Evolutionary conservation across 2,888 invertebrate species (phyloP).

Genomic region (Trypoxylon attenuatum): DNA sequence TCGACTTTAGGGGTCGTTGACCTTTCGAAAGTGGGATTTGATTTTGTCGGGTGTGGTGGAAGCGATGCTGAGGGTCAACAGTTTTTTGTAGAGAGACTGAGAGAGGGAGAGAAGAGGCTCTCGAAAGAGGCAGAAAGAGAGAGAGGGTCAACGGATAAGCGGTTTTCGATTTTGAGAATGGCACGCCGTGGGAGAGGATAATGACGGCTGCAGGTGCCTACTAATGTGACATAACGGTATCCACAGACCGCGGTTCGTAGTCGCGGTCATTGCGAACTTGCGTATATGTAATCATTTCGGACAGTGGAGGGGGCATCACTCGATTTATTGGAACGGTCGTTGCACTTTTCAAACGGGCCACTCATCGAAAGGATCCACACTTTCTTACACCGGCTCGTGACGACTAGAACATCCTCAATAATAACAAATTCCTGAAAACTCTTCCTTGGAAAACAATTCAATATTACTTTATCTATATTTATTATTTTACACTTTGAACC

Average conservation of each 20-base stretch:
- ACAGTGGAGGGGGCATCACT: slow-evolving; percentile 30
- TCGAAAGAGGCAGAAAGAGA: not conserved
- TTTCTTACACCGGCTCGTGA: slow-evolving; percentile 28
- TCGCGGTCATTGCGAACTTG: slow-evolving; percentile 63
- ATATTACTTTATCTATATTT: too few relatives aligned
- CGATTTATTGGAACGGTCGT: slow-evolving; percentile 74
- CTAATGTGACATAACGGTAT: slow-evolving; percentile 74
- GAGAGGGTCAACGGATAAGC: slow-evolving; percentile 8
- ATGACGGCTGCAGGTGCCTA: slow-evolving; percentile 69
- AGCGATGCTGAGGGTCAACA: too few relatives aligned
- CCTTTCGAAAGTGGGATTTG: too few relatives aligned
- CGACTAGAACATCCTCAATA: too few relatives aligned
- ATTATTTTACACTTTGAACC: too few relatives aligned
- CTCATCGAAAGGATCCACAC: slow-evolving; percentile 54
- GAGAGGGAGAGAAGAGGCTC: too few relatives aligned
- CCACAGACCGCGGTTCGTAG: slow-evolving; percentile 62
- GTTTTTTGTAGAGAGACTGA: too few relatives aligned
- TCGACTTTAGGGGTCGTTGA: too few relatives aligned
- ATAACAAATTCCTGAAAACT: too few relatives aligned
- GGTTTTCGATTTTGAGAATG: slow-evolving; percentile 56
- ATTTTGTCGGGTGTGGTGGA: too few relatives aligned
- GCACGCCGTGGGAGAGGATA: slow-evolving; percentile 50
- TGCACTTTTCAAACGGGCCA: slow-evolving; percentile 66
- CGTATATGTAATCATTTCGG: slow-evolving; percentile 64
- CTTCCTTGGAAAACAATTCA: too few relatives aligned